These are phyloP conservation scores for Myotis pilosus DNA, from an alignment of 2,797 vertebrate species.

Conservation along the genomic window DNA sequence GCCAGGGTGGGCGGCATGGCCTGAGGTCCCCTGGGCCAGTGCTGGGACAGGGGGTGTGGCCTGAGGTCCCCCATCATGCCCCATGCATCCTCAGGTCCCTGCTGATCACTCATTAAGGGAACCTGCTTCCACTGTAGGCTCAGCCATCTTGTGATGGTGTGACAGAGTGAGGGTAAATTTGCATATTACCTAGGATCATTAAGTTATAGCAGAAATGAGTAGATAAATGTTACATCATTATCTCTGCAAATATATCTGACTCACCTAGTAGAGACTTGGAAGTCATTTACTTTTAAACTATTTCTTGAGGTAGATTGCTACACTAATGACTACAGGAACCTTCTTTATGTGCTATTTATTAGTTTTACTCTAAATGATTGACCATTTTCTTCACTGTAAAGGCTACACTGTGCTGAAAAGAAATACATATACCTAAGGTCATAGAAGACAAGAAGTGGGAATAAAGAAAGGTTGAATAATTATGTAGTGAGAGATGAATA, in stretches of 20 bases:
- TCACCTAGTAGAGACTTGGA: neutral
- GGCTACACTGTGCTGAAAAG: neutral
- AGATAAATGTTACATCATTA: neutral
- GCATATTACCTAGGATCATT: neutral
- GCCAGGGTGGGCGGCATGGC: too few species aligned
- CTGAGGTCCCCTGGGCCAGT: too few species aligned
- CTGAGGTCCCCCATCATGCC: too few species aligned
- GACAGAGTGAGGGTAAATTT: too few species aligned
- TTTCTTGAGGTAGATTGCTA: neutral
- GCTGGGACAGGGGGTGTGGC: too few species aligned
- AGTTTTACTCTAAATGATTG: neutral
- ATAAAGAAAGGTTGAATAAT: neutral
- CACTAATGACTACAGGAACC: neutral
- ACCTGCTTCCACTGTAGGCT: too few species aligned
- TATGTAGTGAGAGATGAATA: neutral
- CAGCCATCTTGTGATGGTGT: too few species aligned
- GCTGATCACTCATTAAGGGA: too few species aligned
- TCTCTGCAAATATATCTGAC: neutral
- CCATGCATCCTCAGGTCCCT: too few species aligned
- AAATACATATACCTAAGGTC: neutral
- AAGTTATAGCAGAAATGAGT: neutral
- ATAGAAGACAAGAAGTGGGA: neutral
- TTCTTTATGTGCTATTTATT: neutral
- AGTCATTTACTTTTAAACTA: conserved; percentile 10
- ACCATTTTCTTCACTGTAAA: neutral